Conservation (phyloP, 1,140 invertebrate genomes). For the Lasioglossum albipes region DNA sequence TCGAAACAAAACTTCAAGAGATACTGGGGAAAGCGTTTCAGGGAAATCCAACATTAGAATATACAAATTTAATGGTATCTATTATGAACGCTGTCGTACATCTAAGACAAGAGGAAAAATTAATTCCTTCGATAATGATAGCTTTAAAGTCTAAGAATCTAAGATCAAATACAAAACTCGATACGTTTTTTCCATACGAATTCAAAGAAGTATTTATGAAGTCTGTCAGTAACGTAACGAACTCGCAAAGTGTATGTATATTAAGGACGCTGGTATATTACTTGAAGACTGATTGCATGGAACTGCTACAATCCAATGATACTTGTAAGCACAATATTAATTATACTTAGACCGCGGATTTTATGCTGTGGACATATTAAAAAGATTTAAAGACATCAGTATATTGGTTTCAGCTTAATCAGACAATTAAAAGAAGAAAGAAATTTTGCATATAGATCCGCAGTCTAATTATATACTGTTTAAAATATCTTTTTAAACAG, state of each 20-base stretch:
- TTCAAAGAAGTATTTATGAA: slow-evolving; percentile 48
- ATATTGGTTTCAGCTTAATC: too few species aligned
- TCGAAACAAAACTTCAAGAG: slow-evolving; percentile 66
- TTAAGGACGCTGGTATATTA: slow-evolving; percentile 51
- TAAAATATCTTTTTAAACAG: slow-evolving; percentile 8
- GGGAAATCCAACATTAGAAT: slow-evolving; percentile 47
- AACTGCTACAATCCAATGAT: slow-evolving; percentile 39
- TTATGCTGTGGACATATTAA: too few species aligned
- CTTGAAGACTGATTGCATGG: slow-evolving; percentile 48
- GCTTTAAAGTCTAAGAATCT: slow-evolving; percentile 21
- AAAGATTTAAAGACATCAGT: too few species aligned
- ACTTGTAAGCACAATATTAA: slow-evolving; percentile 31
- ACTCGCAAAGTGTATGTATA: slow-evolving; percentile 39
- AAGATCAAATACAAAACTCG: not conserved
- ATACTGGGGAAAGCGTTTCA: slow-evolving; percentile 66
- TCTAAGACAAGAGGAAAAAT: slow-evolving; percentile 63
- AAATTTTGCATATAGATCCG: too few species aligned
- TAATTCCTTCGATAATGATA: slow-evolving; percentile 55
- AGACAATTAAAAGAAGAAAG: too few species aligned
- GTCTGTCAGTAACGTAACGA: slow-evolving; percentile 32
- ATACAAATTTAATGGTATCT: slow-evolving; percentile 61
- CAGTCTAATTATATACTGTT: not conserved
- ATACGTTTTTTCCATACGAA: slow-evolving; percentile 36
- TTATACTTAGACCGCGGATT: not conserved
- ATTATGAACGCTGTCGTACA: slow-evolving; percentile 53